Conservation (phyloP, 2,888 invertebrate genomes). For the Coremacera marginata region DNA sequence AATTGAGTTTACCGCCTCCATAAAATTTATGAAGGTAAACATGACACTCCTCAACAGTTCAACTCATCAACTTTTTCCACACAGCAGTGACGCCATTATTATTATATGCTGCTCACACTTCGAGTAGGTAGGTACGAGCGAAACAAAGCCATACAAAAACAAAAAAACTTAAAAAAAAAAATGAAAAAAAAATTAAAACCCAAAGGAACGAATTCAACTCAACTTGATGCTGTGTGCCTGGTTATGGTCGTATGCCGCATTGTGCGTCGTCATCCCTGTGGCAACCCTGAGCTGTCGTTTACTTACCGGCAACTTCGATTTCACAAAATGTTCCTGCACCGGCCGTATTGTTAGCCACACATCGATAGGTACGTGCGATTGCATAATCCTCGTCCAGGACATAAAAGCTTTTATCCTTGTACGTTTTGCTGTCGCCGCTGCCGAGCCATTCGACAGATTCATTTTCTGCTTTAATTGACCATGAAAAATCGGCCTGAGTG, state of each 20-base stretch:
- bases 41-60: neutral
- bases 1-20: neutral
- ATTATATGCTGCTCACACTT: neutral
- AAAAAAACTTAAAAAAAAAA: too few species aligned
- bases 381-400: conserved; percentile 74
- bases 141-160: too few species aligned
- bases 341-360: conserved; percentile 86
- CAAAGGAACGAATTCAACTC: neutral
- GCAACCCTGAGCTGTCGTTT: conserved; percentile 17
- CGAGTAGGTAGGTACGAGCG: neutral
- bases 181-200: too few species aligned
- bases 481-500: conserved; percentile 78
- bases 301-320: conserved; percentile 77
- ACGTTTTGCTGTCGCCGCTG: conserved; percentile 58
- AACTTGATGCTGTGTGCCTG: neutral
- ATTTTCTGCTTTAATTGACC: conserved; percentile 88
- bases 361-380: conserved; percentile 82
- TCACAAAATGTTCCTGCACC: conserved; percentile 77
- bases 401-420: conserved; percentile 71
- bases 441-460: conserved; percentile 78
- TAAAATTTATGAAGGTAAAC: neutral
- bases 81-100: neutral
- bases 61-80: neutral
- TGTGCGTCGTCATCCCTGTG: neutral
- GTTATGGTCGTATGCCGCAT: neutral